These are phyloP conservation scores for Mergus octosetaceus DNA, from an alignment of 2,797 vertebrate genomes.

Conservation along the genomic window DNA sequence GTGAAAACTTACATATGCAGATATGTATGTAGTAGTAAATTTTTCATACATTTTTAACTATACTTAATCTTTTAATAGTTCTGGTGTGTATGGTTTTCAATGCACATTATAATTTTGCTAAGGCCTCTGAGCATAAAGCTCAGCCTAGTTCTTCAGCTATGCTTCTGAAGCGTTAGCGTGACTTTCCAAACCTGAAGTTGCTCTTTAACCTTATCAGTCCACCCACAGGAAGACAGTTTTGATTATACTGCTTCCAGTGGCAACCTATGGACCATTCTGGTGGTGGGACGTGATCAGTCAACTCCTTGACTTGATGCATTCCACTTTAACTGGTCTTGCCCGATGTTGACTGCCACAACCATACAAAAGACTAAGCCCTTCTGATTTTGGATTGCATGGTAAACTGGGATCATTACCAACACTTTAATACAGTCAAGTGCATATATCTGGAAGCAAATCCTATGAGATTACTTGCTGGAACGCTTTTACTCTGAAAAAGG, in stretches of 20 bases:
- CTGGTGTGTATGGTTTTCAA: neutral
- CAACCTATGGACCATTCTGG: neutral
- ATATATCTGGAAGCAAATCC: slow-evolving; percentile 37
- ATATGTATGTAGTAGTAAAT: neutral
- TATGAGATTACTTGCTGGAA: slow-evolving; percentile 28
- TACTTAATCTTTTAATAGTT: neutral
- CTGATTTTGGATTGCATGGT: slow-evolving; percentile 8
- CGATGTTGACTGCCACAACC: neutral
- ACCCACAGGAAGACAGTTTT: neutral
- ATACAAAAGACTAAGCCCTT: neutral
- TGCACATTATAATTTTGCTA: neutral
- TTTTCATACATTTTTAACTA: neutral
- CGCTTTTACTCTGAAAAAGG: slow-evolving; percentile 41
- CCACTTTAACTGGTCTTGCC: neutral
- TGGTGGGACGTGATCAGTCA: neutral
- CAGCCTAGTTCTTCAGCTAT: neutral
- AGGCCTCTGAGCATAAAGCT: neutral
- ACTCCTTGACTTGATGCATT: neutral
- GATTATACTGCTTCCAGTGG: neutral
- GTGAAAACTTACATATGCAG: neutral
- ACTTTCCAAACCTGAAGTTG: neutral
- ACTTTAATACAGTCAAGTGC: neutral
- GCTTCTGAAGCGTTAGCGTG: neutral
- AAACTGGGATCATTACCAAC: neutral
- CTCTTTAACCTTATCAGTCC: neutral